Percentiles rank a stretch among this genome's conserved stretches.
phyloP scores from a whole-genome alignment of 2,797 vertebrate species.

The Hippopotamyrus pictus region DNA sequence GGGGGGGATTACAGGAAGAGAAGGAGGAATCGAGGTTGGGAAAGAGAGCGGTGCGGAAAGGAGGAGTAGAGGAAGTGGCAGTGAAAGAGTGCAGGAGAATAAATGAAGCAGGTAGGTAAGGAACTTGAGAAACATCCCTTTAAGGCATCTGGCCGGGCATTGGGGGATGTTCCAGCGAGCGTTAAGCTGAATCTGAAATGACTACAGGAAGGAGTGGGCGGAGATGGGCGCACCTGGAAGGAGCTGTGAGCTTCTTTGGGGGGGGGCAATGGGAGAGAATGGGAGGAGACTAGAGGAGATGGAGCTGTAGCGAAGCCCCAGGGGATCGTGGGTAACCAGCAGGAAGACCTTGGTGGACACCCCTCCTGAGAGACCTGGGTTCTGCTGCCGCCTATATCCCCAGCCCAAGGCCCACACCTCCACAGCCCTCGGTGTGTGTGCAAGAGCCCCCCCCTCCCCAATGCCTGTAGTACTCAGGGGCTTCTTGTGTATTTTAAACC shows the following conservation, averaged over 20 bases:
- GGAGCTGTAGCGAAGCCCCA: slow-evolving; percentile 8
- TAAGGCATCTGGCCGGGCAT: background rate
- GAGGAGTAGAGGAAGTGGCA: background rate
- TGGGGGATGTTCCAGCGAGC: background rate
- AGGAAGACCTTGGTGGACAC: background rate
- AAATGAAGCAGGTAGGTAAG: background rate
- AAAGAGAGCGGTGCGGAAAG: background rate
- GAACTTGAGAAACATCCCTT: background rate
- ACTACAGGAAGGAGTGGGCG: slow-evolving; percentile 18
- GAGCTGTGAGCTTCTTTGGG: background rate
- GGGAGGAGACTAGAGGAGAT: slow-evolving; percentile 24
- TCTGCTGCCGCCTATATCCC: background rate
- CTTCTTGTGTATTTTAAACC: background rate
- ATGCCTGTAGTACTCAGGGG: background rate
- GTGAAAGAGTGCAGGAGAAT: background rate
- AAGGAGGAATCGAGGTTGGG: background rate
- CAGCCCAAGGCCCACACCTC: background rate
- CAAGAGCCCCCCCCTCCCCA: background rate
- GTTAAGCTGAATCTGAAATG: background rate
- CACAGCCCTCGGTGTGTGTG: background rate
- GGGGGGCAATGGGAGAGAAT: background rate
- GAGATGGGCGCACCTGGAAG: background rate
- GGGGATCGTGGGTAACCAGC: background rate
- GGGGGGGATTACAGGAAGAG: background rate
- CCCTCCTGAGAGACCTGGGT: background rate